Conservation (phyloP, 2,113 vertebrate genomes). For the Falcunculus frontatus region DNA sequence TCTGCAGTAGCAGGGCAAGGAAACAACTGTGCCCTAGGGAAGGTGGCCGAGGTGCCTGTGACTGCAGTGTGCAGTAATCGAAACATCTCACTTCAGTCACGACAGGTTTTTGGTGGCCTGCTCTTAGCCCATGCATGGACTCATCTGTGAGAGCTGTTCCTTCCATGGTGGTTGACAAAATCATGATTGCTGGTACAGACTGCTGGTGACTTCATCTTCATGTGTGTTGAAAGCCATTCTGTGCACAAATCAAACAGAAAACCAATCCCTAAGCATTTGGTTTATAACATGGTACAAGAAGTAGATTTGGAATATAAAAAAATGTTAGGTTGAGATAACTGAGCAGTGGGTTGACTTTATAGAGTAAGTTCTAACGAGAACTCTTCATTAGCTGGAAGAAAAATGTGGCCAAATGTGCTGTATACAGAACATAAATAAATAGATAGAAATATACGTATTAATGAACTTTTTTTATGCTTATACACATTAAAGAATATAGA, state of each 20-base stretch:
- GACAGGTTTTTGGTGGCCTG: background rate
- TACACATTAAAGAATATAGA: background rate
- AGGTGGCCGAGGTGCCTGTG: background rate
- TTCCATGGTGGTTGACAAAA: background rate
- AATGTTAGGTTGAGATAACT: background rate
- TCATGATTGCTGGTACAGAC: background rate
- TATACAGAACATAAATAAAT: background rate
- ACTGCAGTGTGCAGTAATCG: background rate
- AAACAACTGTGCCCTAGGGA: rapidly evolving
- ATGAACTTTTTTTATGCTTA: background rate
- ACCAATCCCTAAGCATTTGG: rapidly evolving
- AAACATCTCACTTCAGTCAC: background rate
- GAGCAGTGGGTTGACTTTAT: background rate
- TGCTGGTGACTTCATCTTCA: background rate
- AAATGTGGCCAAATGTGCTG: background rate
- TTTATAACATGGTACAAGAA: background rate
- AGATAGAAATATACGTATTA: background rate
- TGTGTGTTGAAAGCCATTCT: rapidly evolving
- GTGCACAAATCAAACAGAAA: background rate
- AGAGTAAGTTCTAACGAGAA: background rate
- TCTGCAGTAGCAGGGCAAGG: background rate
- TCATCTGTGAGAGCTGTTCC: background rate
- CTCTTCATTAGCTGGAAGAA: background rate
- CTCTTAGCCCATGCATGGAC: background rate
- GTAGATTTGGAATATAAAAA: background rate